A percentile compares a stretch with the other conserved stretches of the same genome.
These are phyloP conservation scores for cat (Felis catus) DNA, from an alignment of 2,113 vertebrate species.

Conservation along the genomic window F.catus_Fca126_mat1.0 CM031416.1:52176001-52176500, in stretches of 20 bases:
- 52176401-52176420: not conserved
- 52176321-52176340: too few species aligned
- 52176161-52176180: too few species aligned
- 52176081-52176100: conserved; percentile 22
- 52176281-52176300: too few species aligned
- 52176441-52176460: not conserved
- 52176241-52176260: too few species aligned
- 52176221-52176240: too few species aligned
- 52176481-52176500: not conserved
- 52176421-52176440: not conserved
- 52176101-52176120: not conserved
- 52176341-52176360: not conserved
- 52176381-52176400: not conserved
- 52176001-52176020: not conserved
- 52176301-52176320: too few species aligned
- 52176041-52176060: not conserved
- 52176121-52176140: not conserved
- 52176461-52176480: not conserved
- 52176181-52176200: too few species aligned
- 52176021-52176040: not conserved
- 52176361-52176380: not conserved
- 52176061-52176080: not conserved
- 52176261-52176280: too few species aligned
- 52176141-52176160: not conserved
- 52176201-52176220: too few species aligned